Conservation (phyloP, 1,140 invertebrate species). For the Cepaea nemoralis region DNA sequence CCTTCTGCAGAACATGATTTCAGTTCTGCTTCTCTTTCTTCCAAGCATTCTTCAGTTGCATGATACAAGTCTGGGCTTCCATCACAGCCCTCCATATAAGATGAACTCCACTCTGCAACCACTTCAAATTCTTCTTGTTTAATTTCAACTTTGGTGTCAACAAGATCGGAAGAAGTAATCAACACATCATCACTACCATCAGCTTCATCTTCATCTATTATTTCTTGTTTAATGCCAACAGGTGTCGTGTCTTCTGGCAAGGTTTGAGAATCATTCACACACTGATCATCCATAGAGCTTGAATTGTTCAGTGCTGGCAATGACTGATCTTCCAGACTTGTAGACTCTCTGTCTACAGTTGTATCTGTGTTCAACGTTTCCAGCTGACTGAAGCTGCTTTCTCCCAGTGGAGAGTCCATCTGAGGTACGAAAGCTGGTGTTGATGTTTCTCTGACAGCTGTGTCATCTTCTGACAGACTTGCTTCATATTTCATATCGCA, state of each 20-base stretch:
- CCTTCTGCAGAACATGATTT: slow-evolving; percentile 5
- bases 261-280: background rate
- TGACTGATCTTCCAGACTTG: slow-evolving; percentile 80
- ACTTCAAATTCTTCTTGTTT: slow-evolving; percentile 60
- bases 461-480: slow-evolving; percentile 6
- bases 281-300: slow-evolving; percentile 19
- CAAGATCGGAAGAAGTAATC: background rate
- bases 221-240: slow-evolving; percentile 30
- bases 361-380: slow-evolving; percentile 15
- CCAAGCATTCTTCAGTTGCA: background rate
- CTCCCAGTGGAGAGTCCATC: background rate
- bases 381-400: background rate
- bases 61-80: background rate
- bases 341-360: background rate
- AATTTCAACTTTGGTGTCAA: slow-evolving; percentile 26
- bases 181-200: slow-evolving; percentile 26
- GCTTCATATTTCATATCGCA: too few relatives aligned
- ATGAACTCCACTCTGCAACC: slow-evolving; percentile 64
- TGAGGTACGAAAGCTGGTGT: too few relatives aligned
- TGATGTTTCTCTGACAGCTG: slow-evolving; percentile 10
- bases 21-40: slow-evolving; percentile 26
- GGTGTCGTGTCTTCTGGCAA: background rate
- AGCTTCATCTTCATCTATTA: slow-evolving; percentile 39
- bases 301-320: slow-evolving; percentile 76
- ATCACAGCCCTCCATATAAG: slow-evolving; percentile 8